Evolutionary conservation across 2,797 vertebrate species (phyloP), one percentile per base, ranked within the genome.

Genomic region (Hoplostethus atlanticus): DNA sequence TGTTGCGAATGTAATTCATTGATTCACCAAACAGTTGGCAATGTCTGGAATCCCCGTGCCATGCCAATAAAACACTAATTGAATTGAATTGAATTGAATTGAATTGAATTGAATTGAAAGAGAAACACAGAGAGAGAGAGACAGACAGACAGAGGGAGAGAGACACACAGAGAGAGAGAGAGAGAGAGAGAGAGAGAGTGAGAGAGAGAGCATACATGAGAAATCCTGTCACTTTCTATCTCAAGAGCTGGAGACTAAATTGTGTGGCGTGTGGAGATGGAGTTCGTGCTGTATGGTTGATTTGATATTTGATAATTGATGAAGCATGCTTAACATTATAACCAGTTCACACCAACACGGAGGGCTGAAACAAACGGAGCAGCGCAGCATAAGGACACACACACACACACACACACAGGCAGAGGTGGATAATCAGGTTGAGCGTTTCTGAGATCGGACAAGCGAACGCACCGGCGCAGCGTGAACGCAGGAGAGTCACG

Each of bases 361-460:
- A 64, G 52, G 71, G 69, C 11, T n/a, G 44, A 69, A 30, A 63
- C 71, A 73, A 34, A 34, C 46, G 7, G 36, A 57, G 55, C 21
- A 70, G 70, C 52, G 34, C 48, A 36, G 63, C 68, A 62, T 34
- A 46, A 46, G 34, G 34, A 46, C 65, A 46, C 28, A 47, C 15
- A 57, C 48, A 46, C 63, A 16, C 50, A 38, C 53, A 42, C 38
- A 25, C 55, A 55, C 7, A 48, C 17, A 48, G 38, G 30, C 56
- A 68, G 66, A 51, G 54, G 73, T 62, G 76, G 71, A 53, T 71
- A 42, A 75, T 76, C 72, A 73, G 79, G 25, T 46, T 59, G 71
- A 77, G 47, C 69, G 78, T 69, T 40, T 47, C 76, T 83, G 73
- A 54, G 74, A 89, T 76, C 80, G 66, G 86, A 90, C 86, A 86